Conservation (phyloP, 2,888 invertebrate species). For the Seladonia tumulorum region DNA sequence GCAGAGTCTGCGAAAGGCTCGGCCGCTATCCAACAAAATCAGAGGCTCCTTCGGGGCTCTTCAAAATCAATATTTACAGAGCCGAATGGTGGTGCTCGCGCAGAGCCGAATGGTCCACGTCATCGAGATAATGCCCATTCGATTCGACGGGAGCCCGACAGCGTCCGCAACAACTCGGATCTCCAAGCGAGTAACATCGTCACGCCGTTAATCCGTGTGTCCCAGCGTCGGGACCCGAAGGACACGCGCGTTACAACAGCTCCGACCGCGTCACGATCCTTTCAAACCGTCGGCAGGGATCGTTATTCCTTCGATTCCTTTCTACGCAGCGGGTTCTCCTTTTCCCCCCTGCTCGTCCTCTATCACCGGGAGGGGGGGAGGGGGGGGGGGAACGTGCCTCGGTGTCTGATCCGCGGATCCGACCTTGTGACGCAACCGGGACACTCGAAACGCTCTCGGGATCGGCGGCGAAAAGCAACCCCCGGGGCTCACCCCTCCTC, state of each 20-base stretch:
- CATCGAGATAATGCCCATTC: background rate
- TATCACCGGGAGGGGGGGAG: too few relatives aligned
- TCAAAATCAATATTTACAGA: conserved; percentile 7
- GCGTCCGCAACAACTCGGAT: background rate
- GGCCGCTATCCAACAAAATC: background rate
- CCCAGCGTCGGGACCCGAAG: background rate
- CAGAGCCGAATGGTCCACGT: background rate
- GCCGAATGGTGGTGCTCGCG: background rate
- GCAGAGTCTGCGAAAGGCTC: background rate
- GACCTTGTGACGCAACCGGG: conserved; percentile 59
- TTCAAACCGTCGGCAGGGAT: conserved; percentile 52
- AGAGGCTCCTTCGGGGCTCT: background rate
- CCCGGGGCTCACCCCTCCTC: conserved; percentile 16
- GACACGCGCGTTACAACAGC: conserved; percentile 32
- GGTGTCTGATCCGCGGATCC: conserved; percentile 67
- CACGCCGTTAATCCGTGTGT: conserved; percentile 26
- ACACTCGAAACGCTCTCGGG: conserved; percentile 43
- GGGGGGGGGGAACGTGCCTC: conserved; percentile 50
- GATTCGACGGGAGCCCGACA: background rate
- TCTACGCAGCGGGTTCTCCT: background rate
- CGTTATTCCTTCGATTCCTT: conserved; percentile 42
- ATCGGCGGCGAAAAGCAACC: conserved; percentile 54
- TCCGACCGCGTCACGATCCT: conserved; percentile 63
- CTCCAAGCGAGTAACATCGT: conserved; percentile 3
- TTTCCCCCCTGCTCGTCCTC: conserved; percentile 25